Conservation (phyloP, 1,140 invertebrate genomes). For the Dendrolimus kikuchii region DNA sequence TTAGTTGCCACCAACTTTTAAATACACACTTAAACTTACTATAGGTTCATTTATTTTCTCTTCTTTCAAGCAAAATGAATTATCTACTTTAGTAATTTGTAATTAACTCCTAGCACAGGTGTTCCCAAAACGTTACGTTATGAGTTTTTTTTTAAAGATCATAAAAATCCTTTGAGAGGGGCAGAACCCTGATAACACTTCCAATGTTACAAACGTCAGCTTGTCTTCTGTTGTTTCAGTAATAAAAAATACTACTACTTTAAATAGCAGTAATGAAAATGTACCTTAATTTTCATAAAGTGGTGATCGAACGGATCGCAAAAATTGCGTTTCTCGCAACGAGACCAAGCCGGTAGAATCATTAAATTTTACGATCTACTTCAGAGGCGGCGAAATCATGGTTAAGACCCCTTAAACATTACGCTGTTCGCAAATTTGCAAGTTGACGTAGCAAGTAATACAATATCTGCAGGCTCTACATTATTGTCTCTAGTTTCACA, state of each 20-base stretch:
- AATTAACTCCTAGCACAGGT: no score
- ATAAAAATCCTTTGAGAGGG: no score
- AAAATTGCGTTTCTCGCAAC: constrained; percentile 45
- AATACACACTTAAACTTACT: no score
- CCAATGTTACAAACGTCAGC: no score
- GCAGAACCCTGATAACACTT: no score
- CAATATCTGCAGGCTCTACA: constrained; percentile 7
- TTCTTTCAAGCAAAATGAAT: no score
- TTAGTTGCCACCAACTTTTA: no score
- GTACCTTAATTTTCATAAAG: constrained; percentile 31
- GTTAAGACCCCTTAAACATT: constrained; percentile 4
- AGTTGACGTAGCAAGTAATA: background rate
- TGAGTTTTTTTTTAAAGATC: no score
- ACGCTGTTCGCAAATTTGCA: constrained; percentile 10
- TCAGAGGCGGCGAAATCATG: constrained; percentile 19
- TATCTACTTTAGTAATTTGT: no score
- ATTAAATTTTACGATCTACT: constrained; percentile 62
- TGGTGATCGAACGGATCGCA: constrained; percentile 34
- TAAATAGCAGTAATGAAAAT: constrained; percentile 19
- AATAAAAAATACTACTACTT: background rate
- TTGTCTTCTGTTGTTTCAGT: background rate
- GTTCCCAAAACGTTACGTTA: no score
- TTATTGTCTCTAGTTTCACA: no score
- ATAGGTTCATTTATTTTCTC: no score
- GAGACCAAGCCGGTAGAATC: constrained; percentile 33